Evolutionary conservation across 2,888 invertebrate genomes (phyloP).

Genomic region (Himalopsyche anomala): DNA sequence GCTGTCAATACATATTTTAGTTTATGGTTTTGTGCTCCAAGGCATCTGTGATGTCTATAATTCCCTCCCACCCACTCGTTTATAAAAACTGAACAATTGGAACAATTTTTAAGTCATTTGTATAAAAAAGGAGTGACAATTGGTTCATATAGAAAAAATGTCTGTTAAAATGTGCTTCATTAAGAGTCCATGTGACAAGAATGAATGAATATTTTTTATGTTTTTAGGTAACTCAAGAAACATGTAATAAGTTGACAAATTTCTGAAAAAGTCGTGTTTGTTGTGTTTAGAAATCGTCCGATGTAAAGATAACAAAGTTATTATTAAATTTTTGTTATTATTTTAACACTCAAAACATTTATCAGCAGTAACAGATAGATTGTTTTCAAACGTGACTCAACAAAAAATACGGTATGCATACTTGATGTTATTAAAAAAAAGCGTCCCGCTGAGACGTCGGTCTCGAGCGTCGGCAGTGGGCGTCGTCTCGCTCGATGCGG

Average conservation of each 20-base stretch:
- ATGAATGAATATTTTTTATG: too few relatives aligned
- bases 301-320: background rate
- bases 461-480: slow-evolving; percentile 24
- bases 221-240: background rate
- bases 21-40: too few relatives aligned
- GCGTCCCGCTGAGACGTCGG: slow-evolving; percentile 31
- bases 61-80: too few relatives aligned
- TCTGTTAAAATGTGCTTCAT: too few relatives aligned
- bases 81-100: too few relatives aligned
- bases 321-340: background rate
- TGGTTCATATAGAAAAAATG: too few relatives aligned
- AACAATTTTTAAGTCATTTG: too few relatives aligned
- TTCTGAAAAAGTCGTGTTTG: background rate
- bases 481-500: slow-evolving; percentile 35
- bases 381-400: slow-evolving; percentile 37
- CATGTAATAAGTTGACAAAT: background rate
- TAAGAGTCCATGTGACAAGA: too few relatives aligned
- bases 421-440: background rate
- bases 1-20: too few relatives aligned
- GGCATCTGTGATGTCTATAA: too few relatives aligned
- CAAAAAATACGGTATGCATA: slow-evolving; percentile 8
- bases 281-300: slow-evolving; percentile 1
- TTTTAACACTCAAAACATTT: background rate
- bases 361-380: background rate
- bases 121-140: too few relatives aligned